Conservation (phyloP, 2,113 vertebrate genomes). For the Catharus fuscescens region DNA sequence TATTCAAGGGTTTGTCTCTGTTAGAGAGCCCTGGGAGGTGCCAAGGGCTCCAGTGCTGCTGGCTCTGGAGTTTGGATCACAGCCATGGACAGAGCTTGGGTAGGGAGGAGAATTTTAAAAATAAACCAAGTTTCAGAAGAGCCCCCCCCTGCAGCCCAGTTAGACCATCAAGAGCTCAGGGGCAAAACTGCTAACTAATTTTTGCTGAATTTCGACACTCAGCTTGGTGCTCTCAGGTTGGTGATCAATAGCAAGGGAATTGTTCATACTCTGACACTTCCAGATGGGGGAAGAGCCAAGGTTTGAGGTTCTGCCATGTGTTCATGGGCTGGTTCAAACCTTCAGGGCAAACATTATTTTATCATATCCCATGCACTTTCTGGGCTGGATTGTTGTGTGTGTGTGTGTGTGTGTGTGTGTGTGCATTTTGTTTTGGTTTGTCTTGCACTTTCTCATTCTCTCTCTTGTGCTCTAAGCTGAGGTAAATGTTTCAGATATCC, state of each 20-base stretch:
- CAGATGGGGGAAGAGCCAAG: neutral
- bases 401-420: neutral
- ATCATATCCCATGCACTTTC: neutral
- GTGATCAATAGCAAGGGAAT: constrained; percentile 1
- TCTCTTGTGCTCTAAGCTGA: neutral
- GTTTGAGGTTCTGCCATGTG: neutral
- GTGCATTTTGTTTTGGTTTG: neutral
- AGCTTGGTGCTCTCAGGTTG: constrained; percentile 48
- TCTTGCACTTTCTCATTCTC: neutral
- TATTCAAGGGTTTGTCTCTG: neutral
- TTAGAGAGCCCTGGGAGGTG: neutral
- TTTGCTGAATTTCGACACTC: constrained; percentile 79
- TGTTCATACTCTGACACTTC: neutral
- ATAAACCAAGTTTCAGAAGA: neutral
- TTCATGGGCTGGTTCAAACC: neutral
- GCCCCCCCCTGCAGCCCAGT: neutral
- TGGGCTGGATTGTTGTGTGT: neutral
- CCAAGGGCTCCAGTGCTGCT: neutral
- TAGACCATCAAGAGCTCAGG: neutral
- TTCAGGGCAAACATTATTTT: neutral
- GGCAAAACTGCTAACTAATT: constrained; percentile 84
- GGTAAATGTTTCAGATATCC: neutral
- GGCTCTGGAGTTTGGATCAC: neutral
- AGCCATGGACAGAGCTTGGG: neutral
- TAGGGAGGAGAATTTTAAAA: neutral